Evolutionary conservation across 2,797 vertebrate species (phyloP), one percentile per base, ranked within the genome.

Genomic region (Lagocephalus sceleratus): DNA sequence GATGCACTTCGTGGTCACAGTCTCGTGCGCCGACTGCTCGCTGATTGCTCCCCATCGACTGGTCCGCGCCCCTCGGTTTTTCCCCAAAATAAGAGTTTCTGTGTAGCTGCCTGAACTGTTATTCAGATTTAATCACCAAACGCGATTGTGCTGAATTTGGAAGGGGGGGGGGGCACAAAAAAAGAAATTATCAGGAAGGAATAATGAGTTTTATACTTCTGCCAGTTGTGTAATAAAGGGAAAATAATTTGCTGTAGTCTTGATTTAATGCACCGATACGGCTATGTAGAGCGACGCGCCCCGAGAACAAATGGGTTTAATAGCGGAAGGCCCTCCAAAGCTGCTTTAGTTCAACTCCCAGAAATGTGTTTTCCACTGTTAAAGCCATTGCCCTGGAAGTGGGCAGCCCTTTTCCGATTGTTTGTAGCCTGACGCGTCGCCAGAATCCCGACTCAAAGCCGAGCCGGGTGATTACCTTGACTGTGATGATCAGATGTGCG

Each of bases 401-500:
- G 2, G 39, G 15, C n/a, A 7, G 6, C 39, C 6, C 5, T 40
- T 40, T 40, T 40, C 17, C 5, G 7, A 12, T 1, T 4, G 12
- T 40, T 39, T 29, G 14, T 20, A 20, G 14, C 12, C 16, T 9
- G 2, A 29, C 11, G 5, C 8, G 16, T 26, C 20, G 6, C 21
- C 22, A n/a, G 16, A 49, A 12, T 19, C 17, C 6, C 6, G 25
- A 23, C 17, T 14, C 42, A 47, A 20, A 47, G 7, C 10, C 22
- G 39, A 16, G 53, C 44, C 45, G 55, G 42, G 21, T 47, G 55
- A 23, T 12, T 41, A 22, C 20, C 17, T 20, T 17, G 52, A 47
- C 20, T 40, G 26, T 2, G 14, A 25, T 64, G 41, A 60, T 63
- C 23, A 17, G 51, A 41, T 47, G 45, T 45, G 62, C 66, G 73